These are phyloP conservation scores for Mirza zaza DNA, from an alignment of 2,113 vertebrate genomes.

Conservation along the genomic window DNA sequence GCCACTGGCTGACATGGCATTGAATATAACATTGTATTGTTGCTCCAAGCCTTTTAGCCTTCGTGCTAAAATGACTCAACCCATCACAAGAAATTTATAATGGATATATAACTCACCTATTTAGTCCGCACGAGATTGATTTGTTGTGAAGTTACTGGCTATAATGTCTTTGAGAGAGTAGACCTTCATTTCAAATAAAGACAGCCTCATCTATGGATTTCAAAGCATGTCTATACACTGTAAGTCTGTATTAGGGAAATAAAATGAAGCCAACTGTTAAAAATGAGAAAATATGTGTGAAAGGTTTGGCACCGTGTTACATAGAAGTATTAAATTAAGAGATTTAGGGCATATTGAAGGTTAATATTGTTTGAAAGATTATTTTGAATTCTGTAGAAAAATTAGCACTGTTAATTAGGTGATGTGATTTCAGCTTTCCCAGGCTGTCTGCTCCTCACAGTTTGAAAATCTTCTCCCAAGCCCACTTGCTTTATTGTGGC, in stretches of 20 bases:
- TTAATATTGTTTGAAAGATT: not conserved
- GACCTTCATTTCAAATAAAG: constrained; percentile 50
- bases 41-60: constrained; percentile 36
- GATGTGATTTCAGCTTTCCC: not conserved
- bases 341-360: not conserved
- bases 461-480: not conserved
- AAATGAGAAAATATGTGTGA: not conserved
- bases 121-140: constrained; percentile 48
- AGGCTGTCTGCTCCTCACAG: not conserved
- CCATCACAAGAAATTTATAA: constrained; percentile 56
- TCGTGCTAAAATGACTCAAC: constrained; percentile 37
- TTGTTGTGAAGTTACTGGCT: constrained; percentile 51
- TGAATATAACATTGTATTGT: constrained; percentile 36
- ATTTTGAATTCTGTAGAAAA: constrained; percentile 1
- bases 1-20: constrained; percentile 39
- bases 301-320: not conserved
- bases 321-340: not conserved
- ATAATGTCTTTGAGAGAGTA: constrained; percentile 37
- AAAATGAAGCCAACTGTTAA: not conserved
- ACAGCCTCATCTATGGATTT: not conserved
- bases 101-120: constrained; percentile 51
- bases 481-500: not conserved
- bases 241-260: constrained; percentile 44
- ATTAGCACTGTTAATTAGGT: not conserved
- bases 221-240: not conserved